Conservation (phyloP, 64 coral and sea anemone genomes). For the Trachythela sp. region DNA sequence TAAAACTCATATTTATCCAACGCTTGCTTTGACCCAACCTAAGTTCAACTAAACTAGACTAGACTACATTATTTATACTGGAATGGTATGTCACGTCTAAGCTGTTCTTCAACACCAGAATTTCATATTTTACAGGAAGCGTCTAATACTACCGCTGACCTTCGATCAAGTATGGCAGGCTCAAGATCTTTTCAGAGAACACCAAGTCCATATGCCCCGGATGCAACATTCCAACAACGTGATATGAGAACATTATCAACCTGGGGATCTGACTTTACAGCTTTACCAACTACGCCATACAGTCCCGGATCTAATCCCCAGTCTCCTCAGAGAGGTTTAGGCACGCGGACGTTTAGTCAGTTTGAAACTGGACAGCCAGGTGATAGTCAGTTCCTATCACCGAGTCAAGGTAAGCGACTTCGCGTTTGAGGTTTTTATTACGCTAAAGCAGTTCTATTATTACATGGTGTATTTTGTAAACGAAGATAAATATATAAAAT, state of each 20-base stretch:
- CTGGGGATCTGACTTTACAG: slow-evolving; percentile 90
- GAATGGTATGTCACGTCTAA: no score
- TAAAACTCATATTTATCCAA: slow-evolving; percentile 10
- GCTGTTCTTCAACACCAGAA: neutral
- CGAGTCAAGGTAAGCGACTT: neutral
- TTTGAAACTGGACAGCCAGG: neutral
- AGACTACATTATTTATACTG: no score
- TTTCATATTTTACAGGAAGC: neutral
- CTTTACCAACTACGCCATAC: slow-evolving; percentile 29
- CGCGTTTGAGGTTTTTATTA: neutral
- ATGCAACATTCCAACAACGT: slow-evolving; percentile 50
- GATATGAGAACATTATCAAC: slow-evolving; percentile 71
- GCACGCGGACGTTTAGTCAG: neutral
- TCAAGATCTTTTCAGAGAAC: slow-evolving; percentile 2
- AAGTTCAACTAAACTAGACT: no score
- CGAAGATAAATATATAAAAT: no score
- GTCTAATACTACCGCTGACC: neutral
- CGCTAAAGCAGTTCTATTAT: neutral
- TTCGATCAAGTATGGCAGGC: neutral
- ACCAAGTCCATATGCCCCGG: slow-evolving; percentile 54
- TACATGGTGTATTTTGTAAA: no score
- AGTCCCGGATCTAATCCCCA: slow-evolving; percentile 2
- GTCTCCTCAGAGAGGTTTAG: neutral
- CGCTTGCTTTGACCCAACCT: neutral
- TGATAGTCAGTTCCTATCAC: neutral